Evolutionary conservation across 2,888 invertebrate species (phyloP).

Genomic region (Leucania comma): DNA sequence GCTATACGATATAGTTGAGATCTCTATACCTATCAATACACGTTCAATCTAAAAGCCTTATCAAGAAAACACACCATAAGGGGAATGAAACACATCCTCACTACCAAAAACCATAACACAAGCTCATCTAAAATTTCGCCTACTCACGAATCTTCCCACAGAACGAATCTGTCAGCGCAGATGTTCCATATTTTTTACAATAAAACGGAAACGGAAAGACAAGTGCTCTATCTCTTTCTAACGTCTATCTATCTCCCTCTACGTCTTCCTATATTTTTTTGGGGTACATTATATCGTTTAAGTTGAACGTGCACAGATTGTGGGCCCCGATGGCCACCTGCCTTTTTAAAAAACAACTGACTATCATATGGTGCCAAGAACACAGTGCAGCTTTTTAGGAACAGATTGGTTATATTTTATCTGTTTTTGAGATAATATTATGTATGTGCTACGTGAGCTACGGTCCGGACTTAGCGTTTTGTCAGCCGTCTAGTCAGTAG

Average conservation of each 20-base stretch:
- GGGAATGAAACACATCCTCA: slow-evolving; percentile 47
- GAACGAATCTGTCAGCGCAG: slow-evolving; percentile 81
- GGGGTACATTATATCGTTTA: slow-evolving; percentile 78
- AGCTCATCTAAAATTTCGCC: slow-evolving; percentile 60
- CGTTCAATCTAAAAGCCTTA: not conserved
- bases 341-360: slow-evolving; percentile 82
- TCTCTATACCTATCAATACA: not conserved
- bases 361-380: slow-evolving; percentile 80
- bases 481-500: too few relatives aligned
- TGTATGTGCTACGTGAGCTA: too few relatives aligned
- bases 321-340: slow-evolving; percentile 81
- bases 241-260: slow-evolving; percentile 71
- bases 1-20: not conserved
- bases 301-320: slow-evolving; percentile 86
- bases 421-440: not conserved
- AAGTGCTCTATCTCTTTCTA: slow-evolving; percentile 75
- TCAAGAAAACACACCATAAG: slow-evolving; percentile 30
- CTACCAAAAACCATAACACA: slow-evolving; percentile 42
- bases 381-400: slow-evolving; percentile 13
- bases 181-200: slow-evolving; percentile 85
- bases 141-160: slow-evolving; percentile 77
- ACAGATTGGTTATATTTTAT: slow-evolving; percentile 24
- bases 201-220: slow-evolving; percentile 89
- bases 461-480: too few relatives aligned
- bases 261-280: slow-evolving; percentile 80